phyloP scores from a whole-genome alignment of 2,113 vertebrate species.

The Procavia capensis region DNA sequence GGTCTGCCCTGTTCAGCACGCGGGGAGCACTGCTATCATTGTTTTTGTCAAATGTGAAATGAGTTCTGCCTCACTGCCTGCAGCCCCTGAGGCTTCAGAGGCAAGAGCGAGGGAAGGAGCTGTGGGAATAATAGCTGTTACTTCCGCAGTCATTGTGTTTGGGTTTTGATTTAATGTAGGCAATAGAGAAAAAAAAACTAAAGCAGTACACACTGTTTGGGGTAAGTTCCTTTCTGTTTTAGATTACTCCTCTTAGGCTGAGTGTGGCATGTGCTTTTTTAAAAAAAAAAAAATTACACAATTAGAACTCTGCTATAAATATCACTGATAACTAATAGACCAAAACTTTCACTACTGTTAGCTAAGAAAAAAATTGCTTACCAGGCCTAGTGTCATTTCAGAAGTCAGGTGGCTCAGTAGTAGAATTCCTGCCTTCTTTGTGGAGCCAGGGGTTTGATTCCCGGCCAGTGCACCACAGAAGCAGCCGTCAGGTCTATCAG shows the following conservation, averaged over 20 bases:
- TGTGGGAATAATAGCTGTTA: not conserved
- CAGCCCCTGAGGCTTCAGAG: not conserved
- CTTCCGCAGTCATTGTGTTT: not conserved
- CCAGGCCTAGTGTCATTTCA: not conserved
- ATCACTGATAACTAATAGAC: not conserved
- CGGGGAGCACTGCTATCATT: not conserved
- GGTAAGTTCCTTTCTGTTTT: not conserved
- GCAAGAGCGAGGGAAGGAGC: accelerated
- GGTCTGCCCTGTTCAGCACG: not conserved
- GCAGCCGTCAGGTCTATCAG: not conserved
- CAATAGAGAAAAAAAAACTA: not conserved
- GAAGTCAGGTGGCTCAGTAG: not conserved
- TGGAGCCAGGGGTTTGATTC: not conserved
- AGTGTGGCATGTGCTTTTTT: not conserved
- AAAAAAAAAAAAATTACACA: not conserved
- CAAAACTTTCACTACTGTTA: not conserved
- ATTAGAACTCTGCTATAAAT: not conserved
- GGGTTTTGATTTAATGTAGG: not conserved
- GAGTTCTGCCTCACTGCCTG: not conserved
- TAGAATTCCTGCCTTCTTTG: not conserved
- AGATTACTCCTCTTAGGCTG: not conserved
- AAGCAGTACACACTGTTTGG: not conserved
- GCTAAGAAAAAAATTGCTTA: not conserved
- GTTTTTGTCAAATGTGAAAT: not conserved
- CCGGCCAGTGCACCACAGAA: not conserved